A percentile compares a stretch with the other conserved stretches of the same genome.
Evolutionary conservation across 2,888 invertebrate genomes (phyloP).

Genomic region (Drosophila anomelani): DNA sequence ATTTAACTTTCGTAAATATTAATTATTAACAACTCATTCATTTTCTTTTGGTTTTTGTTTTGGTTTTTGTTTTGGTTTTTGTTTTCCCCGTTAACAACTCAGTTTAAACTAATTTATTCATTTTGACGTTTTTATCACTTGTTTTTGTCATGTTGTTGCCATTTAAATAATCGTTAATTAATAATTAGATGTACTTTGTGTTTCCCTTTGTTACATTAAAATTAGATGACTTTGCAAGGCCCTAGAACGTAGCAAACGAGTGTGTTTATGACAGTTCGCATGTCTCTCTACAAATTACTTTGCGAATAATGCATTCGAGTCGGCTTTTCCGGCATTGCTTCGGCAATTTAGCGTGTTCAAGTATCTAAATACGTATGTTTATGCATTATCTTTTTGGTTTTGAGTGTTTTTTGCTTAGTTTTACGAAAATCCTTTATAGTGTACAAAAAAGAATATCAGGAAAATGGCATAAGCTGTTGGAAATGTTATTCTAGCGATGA

Average conservation of each 20-base stretch:
- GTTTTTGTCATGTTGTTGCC: conserved; percentile 48
- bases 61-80: not conserved
- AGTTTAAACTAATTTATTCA: conserved; percentile 54
- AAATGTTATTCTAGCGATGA: conserved; percentile 96
- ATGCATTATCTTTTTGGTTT: conserved; percentile 37
- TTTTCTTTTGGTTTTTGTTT: conserved; percentile 6
- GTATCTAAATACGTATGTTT: conserved; percentile 57
- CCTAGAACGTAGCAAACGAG: conserved; percentile 54
- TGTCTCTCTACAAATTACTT: conserved; percentile 32
- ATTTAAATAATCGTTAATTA: conserved; percentile 48
- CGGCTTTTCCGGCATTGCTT: conserved; percentile 25
- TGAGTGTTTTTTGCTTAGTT: conserved; percentile 60
- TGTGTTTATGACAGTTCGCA: conserved; percentile 25
- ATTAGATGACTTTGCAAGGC: conserved; percentile 58
- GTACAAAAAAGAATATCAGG: conserved; percentile 97
- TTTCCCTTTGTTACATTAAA: conserved; percentile 73
- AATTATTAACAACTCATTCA: conserved; percentile 66
- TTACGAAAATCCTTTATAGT: conserved; percentile 92
- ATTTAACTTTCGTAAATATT: conserved; percentile 57
- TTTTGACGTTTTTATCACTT: conserved; percentile 61
- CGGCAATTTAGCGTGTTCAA: conserved; percentile 64
- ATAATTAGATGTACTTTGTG: conserved; percentile 77
- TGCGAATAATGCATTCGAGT: conserved; percentile 22
- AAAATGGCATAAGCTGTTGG: conserved; percentile 96
- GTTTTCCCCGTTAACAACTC: conserved; percentile 47